Base-by-base conservation (phyloP, 2,113 vertebrate genomes). In the Labeo catla region DNA sequence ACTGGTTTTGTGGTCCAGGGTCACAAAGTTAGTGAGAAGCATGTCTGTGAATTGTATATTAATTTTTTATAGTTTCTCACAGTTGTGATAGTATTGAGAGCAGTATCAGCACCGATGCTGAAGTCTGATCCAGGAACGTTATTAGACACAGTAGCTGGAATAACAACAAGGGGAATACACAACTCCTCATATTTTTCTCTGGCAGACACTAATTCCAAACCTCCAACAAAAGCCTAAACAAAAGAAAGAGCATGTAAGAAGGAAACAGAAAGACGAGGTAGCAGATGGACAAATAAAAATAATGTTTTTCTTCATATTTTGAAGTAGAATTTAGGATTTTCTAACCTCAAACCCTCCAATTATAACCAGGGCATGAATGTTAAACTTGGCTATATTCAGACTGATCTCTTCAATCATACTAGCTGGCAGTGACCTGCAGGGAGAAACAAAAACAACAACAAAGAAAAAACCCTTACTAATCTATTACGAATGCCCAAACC, bases 61-160 rank as follows among this genome's bases (percentile, higher is more conserved):
- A 49, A 50, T 16, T 9, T 9, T 72, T 72, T 72, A 28, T 28
- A 28, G 28, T 7, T 34, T 65, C 94, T 91, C 11, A 95, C 95
- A 4, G 91, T 1, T 39, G 96, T 97, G 92, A 99, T 98, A 43
- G 97, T 96, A 85, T 99, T 99, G 84, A 99, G 96, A 0, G 98
- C 97, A 0, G 98, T 99, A 93, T 99, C 98, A 0, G 98, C 94
- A 0, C 98, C 98, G 0, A 99, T 94, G 89, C 96, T 98, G 92
- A 99, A 98, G 92, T 99, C 98, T 0, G 98, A 97, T 86, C 98
- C 98, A 0, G 98, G 98, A 63, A 99, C 95, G 0, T 99, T 99
- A 94, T 99, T 99, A 91, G 97, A 98, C 65, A 99, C 97, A 0
- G 98, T 99, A 90, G 98, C 98, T 0, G 98, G 98, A 87, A 99